Conservation (phyloP, 2,113 vertebrate species). For the Rhadina sibilatrix region DNA sequence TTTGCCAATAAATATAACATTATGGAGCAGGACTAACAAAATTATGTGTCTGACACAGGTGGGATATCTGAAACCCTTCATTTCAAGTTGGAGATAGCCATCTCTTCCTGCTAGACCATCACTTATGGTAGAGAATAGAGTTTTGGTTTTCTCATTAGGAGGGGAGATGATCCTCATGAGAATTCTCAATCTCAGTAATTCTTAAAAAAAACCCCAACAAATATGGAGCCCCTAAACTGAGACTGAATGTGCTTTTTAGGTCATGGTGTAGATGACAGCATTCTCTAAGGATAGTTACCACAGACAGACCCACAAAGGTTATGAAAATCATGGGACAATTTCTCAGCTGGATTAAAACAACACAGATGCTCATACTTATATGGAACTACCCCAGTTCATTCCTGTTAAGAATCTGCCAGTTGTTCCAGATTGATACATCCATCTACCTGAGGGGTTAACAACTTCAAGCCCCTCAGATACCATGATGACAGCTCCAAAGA, state of each 20-base stretch:
- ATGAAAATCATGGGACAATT: not conserved
- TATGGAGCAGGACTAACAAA: not conserved
- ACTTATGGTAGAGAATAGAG: not conserved
- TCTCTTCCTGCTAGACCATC: not conserved
- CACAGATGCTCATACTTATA: not conserved
- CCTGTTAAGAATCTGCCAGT: not conserved
- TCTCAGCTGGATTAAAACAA: constrained; percentile 21
- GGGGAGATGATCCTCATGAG: not conserved
- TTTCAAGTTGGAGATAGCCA: not conserved
- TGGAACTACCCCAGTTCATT: not conserved
- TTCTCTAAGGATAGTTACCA: not conserved
- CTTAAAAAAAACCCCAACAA: not conserved
- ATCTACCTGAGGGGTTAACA: not conserved
- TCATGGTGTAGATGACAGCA: not conserved
- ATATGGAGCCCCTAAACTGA: not conserved
- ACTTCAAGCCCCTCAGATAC: not conserved
- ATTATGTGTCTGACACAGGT: not conserved
- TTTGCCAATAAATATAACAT: not conserved
- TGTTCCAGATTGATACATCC: not conserved
- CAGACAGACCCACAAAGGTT: not conserved
- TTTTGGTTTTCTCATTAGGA: constrained; percentile 28
- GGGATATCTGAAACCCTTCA: not conserved
- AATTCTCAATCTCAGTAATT: not conserved
- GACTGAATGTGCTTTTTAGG: not conserved
- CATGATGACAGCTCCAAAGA: not conserved